Evolutionary conservation across 2,113 vertebrate genomes (phyloP).

Genomic region (Marcusenius ussheri): DNA sequence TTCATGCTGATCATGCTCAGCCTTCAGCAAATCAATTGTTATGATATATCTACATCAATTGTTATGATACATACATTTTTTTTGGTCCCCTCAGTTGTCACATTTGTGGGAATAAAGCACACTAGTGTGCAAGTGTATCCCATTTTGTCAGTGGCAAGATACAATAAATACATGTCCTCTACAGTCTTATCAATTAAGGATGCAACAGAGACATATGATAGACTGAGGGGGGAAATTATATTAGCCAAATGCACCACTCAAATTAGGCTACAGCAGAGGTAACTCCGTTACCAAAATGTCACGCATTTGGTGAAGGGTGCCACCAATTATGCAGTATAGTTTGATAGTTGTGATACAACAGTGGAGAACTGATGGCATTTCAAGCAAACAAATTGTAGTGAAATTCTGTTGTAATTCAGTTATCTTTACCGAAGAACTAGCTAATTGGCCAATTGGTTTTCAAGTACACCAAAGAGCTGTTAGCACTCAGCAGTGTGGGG

Average conservation of each 20-base stretch:
- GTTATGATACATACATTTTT: neutral
- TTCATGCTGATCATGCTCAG: neutral
- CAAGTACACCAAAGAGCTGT: neutral
- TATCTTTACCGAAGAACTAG: neutral
- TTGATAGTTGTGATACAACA: neutral
- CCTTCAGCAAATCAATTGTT: neutral
- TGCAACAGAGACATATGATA: neutral
- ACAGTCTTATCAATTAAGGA: neutral
- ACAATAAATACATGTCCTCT: neutral
- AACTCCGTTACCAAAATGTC: neutral
- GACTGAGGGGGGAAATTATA: neutral
- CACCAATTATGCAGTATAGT: neutral
- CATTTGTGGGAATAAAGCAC: neutral
- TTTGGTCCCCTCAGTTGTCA: slow-evolving; percentile 5
- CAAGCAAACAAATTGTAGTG: neutral
- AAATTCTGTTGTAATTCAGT: neutral
- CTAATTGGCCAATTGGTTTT: neutral
- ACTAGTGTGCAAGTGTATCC: neutral
- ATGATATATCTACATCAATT: too few species aligned
- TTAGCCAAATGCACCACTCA: neutral
- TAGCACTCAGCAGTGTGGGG: neutral
- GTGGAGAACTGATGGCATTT: neutral
- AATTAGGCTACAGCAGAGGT: neutral
- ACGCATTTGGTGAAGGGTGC: neutral
- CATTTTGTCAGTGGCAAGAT: neutral